A percentile compares a stretch with the other conserved stretches of the same genome.
Evolutionary conservation across 2,113 vertebrate species (phyloP).

Genomic region (Ranitomeya variabilis): DNA sequence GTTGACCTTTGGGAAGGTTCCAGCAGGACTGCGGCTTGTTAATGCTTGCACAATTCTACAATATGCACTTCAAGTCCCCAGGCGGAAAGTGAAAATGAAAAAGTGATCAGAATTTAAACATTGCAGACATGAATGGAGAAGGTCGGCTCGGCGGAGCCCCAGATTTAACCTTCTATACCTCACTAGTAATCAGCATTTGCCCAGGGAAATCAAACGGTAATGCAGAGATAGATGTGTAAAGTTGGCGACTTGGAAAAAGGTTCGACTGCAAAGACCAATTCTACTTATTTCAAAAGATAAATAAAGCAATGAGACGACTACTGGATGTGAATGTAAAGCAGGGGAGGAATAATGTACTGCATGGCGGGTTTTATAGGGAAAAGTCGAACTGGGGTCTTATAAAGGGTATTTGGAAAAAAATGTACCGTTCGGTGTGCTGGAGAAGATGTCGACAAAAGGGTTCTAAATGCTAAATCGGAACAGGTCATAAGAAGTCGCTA

Average conservation of each 20-base stretch:
- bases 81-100: conserved; percentile 44
- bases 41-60: conserved; percentile 44
- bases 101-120: conserved; percentile 55
- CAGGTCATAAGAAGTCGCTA: neutral
- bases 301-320: conserved; percentile 35
- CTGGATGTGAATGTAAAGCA: neutral
- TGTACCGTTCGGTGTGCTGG: neutral
- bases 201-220: conserved; percentile 56
- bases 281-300: conserved; percentile 37
- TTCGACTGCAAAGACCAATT: conserved; percentile 17
- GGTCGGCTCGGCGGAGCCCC: conserved; percentile 8
- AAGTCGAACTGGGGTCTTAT: neutral
- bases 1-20: conserved; percentile 49
- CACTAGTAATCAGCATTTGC: conserved; percentile 44
- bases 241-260: conserved; percentile 30
- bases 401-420: neutral
- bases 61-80: conserved; percentile 41
- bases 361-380: neutral
- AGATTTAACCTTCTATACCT: conserved; percentile 48
- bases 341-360: neutral
- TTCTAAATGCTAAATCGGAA: neutral
- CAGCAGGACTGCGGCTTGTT: conserved; percentile 41
- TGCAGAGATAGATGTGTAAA: conserved; percentile 45
- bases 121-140: conserved; percentile 38
- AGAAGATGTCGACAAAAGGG: neutral